Conservation (phyloP, 2,888 invertebrate species). For the Dorcus hopei region DNA sequence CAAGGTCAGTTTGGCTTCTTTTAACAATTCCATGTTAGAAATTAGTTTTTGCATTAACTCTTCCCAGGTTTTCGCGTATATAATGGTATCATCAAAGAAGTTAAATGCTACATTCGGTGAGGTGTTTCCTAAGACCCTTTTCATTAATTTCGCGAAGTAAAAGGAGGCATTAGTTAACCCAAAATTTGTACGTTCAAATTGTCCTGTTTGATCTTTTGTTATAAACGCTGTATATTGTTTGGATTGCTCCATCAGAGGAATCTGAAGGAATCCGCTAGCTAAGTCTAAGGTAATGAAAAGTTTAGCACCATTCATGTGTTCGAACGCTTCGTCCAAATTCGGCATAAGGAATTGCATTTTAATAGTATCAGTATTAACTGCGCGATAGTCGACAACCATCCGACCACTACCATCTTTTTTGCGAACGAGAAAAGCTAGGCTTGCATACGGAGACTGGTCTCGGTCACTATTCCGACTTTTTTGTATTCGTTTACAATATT, state of each 20-base stretch:
- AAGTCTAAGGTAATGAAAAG: slow-evolving; percentile 17
- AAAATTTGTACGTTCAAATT: slow-evolving; percentile 11
- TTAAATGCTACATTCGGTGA: background rate
- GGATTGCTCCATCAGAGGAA: background rate
- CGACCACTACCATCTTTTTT: background rate
- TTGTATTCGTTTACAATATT: slow-evolving; percentile 17
- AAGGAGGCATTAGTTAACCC: background rate
- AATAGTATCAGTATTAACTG: slow-evolving; percentile 13
- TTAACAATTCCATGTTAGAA: slow-evolving; percentile 15
- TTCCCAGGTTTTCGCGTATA: background rate
- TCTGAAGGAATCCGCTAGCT: slow-evolving; percentile 13
- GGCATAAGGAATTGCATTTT: slow-evolving; percentile 17
- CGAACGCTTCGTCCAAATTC: slow-evolving; percentile 19
- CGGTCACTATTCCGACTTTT: background rate
- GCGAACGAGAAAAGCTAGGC: background rate
- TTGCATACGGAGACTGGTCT: background rate
- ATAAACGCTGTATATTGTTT: slow-evolving; percentile 17
- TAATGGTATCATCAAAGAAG: slow-evolving; percentile 1
- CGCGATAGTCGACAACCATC: background rate
- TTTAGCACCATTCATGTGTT: slow-evolving; percentile 12
- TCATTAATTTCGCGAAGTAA: background rate
- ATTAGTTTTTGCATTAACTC: background rate
- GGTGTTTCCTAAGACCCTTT: background rate
- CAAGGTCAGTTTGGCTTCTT: slow-evolving; percentile 18
- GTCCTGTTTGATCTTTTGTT: slow-evolving; percentile 32